phyloP scores from a whole-genome alignment of 2,797 vertebrate genomes.

The Paratrypauchen microcephalus region DNA sequence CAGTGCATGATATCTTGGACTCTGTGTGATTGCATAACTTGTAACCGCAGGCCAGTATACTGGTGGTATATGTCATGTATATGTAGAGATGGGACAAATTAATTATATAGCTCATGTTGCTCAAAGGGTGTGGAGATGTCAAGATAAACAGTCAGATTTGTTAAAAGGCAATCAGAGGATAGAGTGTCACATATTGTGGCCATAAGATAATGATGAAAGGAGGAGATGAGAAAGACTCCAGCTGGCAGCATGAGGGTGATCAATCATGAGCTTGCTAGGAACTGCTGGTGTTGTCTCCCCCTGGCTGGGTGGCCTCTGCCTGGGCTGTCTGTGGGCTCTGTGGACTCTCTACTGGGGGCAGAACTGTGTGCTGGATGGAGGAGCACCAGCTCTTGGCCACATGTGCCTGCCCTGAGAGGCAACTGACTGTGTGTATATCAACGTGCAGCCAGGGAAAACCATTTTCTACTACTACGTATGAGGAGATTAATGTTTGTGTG shows the following conservation, averaged over 20 bases:
- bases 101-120: constrained; percentile 39
- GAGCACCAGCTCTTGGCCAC: constrained; percentile 47
- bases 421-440: constrained; percentile 54
- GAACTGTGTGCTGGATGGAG: constrained; percentile 15
- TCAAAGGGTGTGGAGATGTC: neutral
- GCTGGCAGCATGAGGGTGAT: constrained; percentile 60
- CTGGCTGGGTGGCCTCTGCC: constrained; percentile 9
- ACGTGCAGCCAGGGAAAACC: constrained; percentile 35
- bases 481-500: constrained; percentile 35
- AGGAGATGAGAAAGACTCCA: constrained; percentile 63
- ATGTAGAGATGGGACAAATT: constrained; percentile 19
- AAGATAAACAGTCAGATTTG: constrained; percentile 8
- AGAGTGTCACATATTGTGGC: constrained; percentile 8
- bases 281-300: constrained; percentile 27
- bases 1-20: neutral
- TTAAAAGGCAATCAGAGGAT: constrained; percentile 13
- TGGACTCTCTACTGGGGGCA: constrained; percentile 19
- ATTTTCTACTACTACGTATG: constrained; percentile 2
- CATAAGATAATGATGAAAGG: constrained; percentile 44
- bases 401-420: constrained; percentile 54
- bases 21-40: constrained; percentile 35
- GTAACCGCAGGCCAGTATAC: constrained; percentile 19
- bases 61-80: constrained; percentile 1
- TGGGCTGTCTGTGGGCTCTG: constrained; percentile 13
- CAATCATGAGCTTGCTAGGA: constrained; percentile 55